phyloP scores from a whole-genome alignment of 1,140 invertebrate species.

The Drosophila bocqueti region DNA sequence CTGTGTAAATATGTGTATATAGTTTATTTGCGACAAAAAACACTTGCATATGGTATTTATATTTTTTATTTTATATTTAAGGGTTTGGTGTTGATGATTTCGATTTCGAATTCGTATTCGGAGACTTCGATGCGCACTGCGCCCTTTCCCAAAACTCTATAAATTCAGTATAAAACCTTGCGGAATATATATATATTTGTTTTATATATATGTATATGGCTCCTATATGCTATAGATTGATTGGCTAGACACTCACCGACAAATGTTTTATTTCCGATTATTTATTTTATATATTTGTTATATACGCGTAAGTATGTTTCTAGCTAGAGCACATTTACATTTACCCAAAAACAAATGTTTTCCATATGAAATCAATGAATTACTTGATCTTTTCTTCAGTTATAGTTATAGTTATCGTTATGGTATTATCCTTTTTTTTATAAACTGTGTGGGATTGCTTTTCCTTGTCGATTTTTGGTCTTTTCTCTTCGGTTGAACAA shows the following conservation, averaged over 20 bases:
- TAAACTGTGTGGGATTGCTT: slow-evolving; percentile 44
- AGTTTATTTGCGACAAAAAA: slow-evolving; percentile 51
- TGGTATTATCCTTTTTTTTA: slow-evolving; percentile 4
- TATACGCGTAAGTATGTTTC: slow-evolving; percentile 12
- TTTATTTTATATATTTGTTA: slow-evolving; percentile 11
- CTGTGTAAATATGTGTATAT: slow-evolving; percentile 68
- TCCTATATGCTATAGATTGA: slow-evolving; percentile 45
- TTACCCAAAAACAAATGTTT: slow-evolving; percentile 27
- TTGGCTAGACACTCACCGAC: slow-evolving; percentile 53
- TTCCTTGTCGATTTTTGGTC: slow-evolving; percentile 25
- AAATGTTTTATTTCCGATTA: slow-evolving; percentile 23
- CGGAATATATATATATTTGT: slow-evolving; percentile 30
- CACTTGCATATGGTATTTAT: slow-evolving; percentile 30
- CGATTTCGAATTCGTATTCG: slow-evolving; percentile 5
- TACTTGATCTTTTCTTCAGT: slow-evolving; percentile 9
- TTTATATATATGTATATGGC: slow-evolving; percentile 21
- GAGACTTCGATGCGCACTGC: slow-evolving; percentile 34
- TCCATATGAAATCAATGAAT: slow-evolving; percentile 15
- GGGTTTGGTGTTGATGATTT: slow-evolving; percentile 36
- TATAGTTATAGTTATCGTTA: background rate
- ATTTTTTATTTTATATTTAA: slow-evolving; percentile 8
- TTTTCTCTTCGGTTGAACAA: slow-evolving; percentile 36
- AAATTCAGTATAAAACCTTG: slow-evolving; percentile 77
- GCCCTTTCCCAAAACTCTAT: slow-evolving; percentile 41
- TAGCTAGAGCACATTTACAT: slow-evolving; percentile 48